A percentile compares a stretch with the other conserved stretches of the same genome.
Conservation (phyloP, 2,113 vertebrate genomes). For the Macrotus californicus region DNA sequence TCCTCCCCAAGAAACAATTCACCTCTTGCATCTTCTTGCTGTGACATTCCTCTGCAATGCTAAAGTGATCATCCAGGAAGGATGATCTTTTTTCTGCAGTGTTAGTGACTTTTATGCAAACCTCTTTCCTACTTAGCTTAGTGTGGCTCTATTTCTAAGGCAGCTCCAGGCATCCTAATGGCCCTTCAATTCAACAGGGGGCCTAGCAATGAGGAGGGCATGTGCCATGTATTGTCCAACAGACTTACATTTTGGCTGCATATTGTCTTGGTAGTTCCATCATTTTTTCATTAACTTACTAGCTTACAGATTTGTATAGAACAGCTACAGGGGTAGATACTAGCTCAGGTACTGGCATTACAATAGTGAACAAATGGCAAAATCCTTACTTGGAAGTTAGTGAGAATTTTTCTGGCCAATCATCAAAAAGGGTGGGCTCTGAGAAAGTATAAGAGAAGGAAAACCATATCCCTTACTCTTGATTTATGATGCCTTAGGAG, state of each 20-base stretch:
- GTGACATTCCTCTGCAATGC: not conserved
- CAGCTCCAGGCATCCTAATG: not conserved
- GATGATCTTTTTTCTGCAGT: not conserved
- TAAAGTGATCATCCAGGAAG: not conserved
- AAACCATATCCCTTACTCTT: not conserved
- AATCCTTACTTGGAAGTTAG: not conserved
- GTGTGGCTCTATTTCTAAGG: not conserved
- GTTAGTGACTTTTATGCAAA: not conserved
- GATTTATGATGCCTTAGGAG: not conserved
- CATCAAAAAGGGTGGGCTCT: not conserved
- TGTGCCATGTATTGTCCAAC: rapidly evolving
- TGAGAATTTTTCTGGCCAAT: not conserved
- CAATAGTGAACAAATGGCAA: not conserved
- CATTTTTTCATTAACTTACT: not conserved
- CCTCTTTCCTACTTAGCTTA: not conserved
- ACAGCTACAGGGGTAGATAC: not conserved
- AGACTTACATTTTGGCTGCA: not conserved
- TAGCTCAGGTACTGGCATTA: not conserved
- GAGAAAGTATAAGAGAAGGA: not conserved
- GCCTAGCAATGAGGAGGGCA: not conserved
- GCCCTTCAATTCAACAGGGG: not conserved
- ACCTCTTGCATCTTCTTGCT: not conserved
- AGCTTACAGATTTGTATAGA: not conserved
- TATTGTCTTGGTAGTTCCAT: not conserved
- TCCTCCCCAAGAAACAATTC: not conserved